Conservation (phyloP, 1,140 invertebrate genomes). For the Caenorhabditis brenneri region DNA sequence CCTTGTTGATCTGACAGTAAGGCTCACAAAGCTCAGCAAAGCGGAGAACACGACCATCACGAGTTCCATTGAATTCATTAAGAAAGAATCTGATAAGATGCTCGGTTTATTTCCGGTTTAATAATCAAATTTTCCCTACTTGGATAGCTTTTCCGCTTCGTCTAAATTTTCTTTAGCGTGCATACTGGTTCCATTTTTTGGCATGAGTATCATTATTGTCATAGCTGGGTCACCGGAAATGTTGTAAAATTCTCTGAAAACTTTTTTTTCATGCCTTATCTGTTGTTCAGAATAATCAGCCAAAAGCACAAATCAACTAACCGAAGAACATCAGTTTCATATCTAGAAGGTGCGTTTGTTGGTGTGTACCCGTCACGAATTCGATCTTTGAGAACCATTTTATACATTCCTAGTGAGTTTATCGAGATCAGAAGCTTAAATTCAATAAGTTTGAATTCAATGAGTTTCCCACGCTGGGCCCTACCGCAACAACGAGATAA, state of each 20-base stretch:
- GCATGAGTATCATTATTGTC: slow-evolving; percentile 60
- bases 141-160: slow-evolving; percentile 51
- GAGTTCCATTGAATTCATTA: slow-evolving; percentile 20
- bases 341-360: slow-evolving; percentile 65
- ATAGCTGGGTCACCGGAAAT: slow-evolving; percentile 49
- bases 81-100: not conserved
- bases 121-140: not conserved
- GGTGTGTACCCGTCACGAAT: slow-evolving; percentile 70
- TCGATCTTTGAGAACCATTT: slow-evolving; percentile 64
- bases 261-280: too few species aligned
- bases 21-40: slow-evolving; percentile 63
- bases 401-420: slow-evolving; percentile 60
- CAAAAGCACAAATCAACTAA: not conserved
- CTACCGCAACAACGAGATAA: slow-evolving; percentile 43
- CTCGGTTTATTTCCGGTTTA: not conserved
- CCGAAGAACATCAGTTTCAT: slow-evolving; percentile 60
- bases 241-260: slow-evolving; percentile 21
- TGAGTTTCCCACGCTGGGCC: not conserved
- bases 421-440: slow-evolving; percentile 48
- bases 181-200: slow-evolving; percentile 61
- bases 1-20: slow-evolving; percentile 63
- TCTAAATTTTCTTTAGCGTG: slow-evolving; percentile 60
- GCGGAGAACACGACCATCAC: slow-evolving; percentile 46
- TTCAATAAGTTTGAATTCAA: too few species aligned
- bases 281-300: too few species aligned